Evolutionary conservation across 2,797 vertebrate genomes (phyloP).

Genomic region (Phoeniculus purpureus): DNA sequence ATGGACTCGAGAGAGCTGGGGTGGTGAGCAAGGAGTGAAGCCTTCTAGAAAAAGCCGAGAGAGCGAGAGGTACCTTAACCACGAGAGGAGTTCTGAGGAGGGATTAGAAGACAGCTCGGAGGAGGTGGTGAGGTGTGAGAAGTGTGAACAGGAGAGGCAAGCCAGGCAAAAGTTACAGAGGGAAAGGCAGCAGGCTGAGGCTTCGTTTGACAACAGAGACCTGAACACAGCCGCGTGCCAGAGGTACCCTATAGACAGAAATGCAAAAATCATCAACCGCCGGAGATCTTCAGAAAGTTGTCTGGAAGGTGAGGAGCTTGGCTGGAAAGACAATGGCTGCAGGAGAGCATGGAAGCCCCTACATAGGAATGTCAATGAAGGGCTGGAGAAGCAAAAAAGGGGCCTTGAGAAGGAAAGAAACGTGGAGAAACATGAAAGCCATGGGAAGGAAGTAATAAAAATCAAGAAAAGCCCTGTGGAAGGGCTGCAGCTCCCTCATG

Average conservation of each 20-base stretch:
- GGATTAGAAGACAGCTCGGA: conserved; percentile 60
- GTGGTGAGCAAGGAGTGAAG: conserved; percentile 54
- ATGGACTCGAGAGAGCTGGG: conserved; percentile 76
- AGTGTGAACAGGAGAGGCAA: conserved; percentile 71
- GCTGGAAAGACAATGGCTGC: conserved; percentile 57
- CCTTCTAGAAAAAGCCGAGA: conserved; percentile 62
- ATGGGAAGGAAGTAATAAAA: conserved; percentile 40
- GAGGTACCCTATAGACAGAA: conserved; percentile 45
- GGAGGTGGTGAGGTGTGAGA: conserved; percentile 73
- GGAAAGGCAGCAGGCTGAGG: conserved; percentile 47
- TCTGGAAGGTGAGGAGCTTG: conserved; percentile 34
- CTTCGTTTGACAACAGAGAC: conserved; percentile 54
- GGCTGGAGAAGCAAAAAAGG: conserved; percentile 61
- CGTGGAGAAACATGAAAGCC: conserved; percentile 44
- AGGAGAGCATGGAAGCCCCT: conserved; percentile 38
- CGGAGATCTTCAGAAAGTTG: conserved; percentile 58
- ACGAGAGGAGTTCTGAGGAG: conserved; percentile 61
- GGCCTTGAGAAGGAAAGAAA: conserved; percentile 54
- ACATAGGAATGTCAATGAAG: conserved; percentile 36
- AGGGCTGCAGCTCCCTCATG: conserved; percentile 24
- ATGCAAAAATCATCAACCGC: conserved; percentile 61
- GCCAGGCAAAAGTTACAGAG: conserved; percentile 57
- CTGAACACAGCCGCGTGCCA: conserved; percentile 19
- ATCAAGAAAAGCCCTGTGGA: conserved; percentile 61
- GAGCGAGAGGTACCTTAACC: conserved; percentile 48